phyloP scores from a whole-genome alignment of 64 coral and sea anemone species.

The Montipora foliosa region DNA sequence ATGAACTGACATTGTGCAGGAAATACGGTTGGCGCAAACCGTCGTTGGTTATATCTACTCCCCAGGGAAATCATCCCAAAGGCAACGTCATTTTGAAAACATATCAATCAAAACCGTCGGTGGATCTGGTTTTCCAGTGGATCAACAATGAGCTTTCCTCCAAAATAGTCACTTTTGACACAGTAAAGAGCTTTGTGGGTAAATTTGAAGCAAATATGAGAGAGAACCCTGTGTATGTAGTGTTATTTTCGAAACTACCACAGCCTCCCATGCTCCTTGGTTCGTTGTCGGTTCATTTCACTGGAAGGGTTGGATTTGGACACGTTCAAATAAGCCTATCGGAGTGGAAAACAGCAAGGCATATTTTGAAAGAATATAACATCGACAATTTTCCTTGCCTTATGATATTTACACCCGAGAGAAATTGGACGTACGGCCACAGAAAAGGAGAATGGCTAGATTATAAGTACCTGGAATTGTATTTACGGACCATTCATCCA shows the following conservation, averaged over 20 bases:
- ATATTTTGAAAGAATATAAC: conserved; percentile 33
- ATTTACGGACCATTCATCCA: conserved; percentile 92
- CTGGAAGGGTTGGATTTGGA: conserved; percentile 90
- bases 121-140: conserved; percentile 84
- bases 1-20: conserved; percentile 84
- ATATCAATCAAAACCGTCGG: conserved; percentile 83
- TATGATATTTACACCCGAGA: conserved; percentile 90
- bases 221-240: conserved; percentile 74
- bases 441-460: conserved; percentile 83
- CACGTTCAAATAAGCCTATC: conserved; percentile 60
- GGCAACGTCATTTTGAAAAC: conserved; percentile 94
- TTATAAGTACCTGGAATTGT: conserved; percentile 77
- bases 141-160: conserved; percentile 77
- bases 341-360: conserved; percentile 61
- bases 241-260: conserved; percentile 76
- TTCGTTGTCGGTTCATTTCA: conserved; percentile 94
- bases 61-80: conserved; percentile 91
- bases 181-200: conserved; percentile 52
- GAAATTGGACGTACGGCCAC: conserved; percentile 78
- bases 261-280: conserved; percentile 88
- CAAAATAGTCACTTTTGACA: conserved; percentile 66
- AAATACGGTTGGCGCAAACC: conserved; percentile 83
- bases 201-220: conserved; percentile 57
- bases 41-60: conserved; percentile 83
- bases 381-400: conserved; percentile 65